Evolutionary conservation across 1,140 invertebrate genomes (phyloP), one percentile per base, ranked within the genome.

Genomic region (Tetranychus urticae): DNA sequence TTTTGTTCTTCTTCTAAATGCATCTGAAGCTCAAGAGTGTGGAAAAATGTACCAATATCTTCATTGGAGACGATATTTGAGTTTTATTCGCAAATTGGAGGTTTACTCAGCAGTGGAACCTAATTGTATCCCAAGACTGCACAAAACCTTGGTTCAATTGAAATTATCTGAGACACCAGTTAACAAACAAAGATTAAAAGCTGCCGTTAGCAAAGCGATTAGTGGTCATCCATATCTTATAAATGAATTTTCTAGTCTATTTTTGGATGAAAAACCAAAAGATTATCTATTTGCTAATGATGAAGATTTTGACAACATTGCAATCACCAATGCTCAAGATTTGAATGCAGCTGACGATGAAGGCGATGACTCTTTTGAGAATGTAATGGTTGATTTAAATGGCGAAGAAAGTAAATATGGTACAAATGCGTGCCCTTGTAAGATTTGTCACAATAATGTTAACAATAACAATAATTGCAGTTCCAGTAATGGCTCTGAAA

Each of bases 271-370:
- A 36, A 37, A 52, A 35, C 61, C 64, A 10, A 33, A 45, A 23
- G 7, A 45, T 52, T 46, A 58, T 60, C 48, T 65, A 3, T 63
- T 58, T 31, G 39, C 13, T 5, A 37, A 46, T 59, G 33, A 35
- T 36, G 64, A 63, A 54, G 61, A 65, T 45, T 65, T 65, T 56
- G 64, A 65, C 45, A 58, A 65, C n/a, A 34, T 64, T 10, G 48
- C 54, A 45, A 42, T 45, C 2, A 50, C 37, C 14, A 36, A 56
- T 33, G 62, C 56, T 37, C 31, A 12, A 10, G 23, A 52, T 55
- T 58, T 55, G 5, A 45, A n/a, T 59, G 52, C 56, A 35, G 39
- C 35, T n/a, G 34, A 33, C 7, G 3, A 14, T 42, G 14, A 46
- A 34, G 56, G 13, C 12, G 35, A 62, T 10, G 12, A 36, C 2